Base-by-base conservation (phyloP, 2,888 invertebrate genomes). In the Deladenus siricidicola region DNA sequence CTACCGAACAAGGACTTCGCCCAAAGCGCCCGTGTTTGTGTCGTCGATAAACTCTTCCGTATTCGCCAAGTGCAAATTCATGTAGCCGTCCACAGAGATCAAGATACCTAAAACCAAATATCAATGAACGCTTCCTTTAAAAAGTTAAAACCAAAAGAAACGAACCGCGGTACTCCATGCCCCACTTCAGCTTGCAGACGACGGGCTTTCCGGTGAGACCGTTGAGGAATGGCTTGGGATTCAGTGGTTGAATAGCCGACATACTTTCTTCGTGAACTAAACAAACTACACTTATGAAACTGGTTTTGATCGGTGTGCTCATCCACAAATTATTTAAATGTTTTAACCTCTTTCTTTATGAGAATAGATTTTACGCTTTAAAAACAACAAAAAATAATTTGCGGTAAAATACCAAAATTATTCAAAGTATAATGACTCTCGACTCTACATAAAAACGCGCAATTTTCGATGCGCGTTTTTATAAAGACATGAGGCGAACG, bases 221-320 rank as follows among this genome's bases (percentile, higher is more conserved):
- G 84, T 98, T 98, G 57, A 98, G 84, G 82, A 94, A 99, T 65
- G 98, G 98, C 84, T 98, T 98, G 3, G 98, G 98, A 83, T 98
- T 98, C 80, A 96, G 88, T 72, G 92, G 92, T 56, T 75, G 70
- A 42, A 74, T 63, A 50, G 67, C 53, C 19, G 66, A 55, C 68
- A 68, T 68, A n/a, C n/a, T n/a, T n/a, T n/a, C n/a, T n/a, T n/a
- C n/a, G n/a, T n/a, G n/a, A n/a, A n/a, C n/a, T n/a, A n/a, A n/a
- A n/a, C n/a, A n/a, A n/a, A n/a, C n/a, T n/a, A n/a, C n/a, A n/a
- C n/a, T n/a, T n/a, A n/a, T n/a, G n/a, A n/a, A n/a, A n/a, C n/a
- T n/a, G n/a, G n/a, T n/a, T n/a, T n/a, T n/a, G n/a, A n/a, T n/a
- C n/a, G n/a, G n/a, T n/a, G n/a, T n/a, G n/a, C n/a, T n/a, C n/a